Base-by-base conservation (phyloP, 1,140 invertebrate species). In the Pseudomyrmex concolor region DNA sequence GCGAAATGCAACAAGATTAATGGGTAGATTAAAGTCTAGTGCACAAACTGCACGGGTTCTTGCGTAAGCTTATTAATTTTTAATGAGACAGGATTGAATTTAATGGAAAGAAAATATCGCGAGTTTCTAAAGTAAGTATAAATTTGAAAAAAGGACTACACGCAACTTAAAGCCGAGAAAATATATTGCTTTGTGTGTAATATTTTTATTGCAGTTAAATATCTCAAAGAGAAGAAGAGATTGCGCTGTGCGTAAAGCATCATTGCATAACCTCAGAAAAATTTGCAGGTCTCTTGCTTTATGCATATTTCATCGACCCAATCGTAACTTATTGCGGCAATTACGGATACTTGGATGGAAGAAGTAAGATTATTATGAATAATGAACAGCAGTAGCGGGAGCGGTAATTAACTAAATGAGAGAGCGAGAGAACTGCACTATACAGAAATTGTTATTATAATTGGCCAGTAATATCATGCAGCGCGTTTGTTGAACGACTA, bases 391-490 rank as follows among this genome's bases (percentile, higher is more conserved):
- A 9, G 34, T 59, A 50, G 25, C n/a, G 55, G 9, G 17, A n/a
- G 54, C 12, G 45, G 22, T 59, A 34, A 80, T 80, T 59, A 71
- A 34, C 70, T 17, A 34, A 5, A 34, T 34, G 34, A 34, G 34
- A 34, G 34, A 1, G 34, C 34, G 34, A 34, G 34, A 7, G 66
- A 59, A 34, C 12, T 48, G 51, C 9, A 13, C n/a, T 80, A 25
- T 19, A 12, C 50, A 59, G 63, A 55, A 80, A 80, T 80, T 48
- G 25, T 78, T 70, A 60, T 71, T 70, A 59, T 25, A 80, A 80
- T 80, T 70, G 55, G 43, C 22, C 19, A 17, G 73, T 55, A 25
- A 80, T 70, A 48, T 80, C 12, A n/a, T 34, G n/a, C n/a, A 22
- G 43, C 55, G 50, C n/a, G 45, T 80, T 70, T 70, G 76, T 59